These are phyloP conservation scores for Ptychadena robeensis DNA, from an alignment of 2,797 vertebrate species.

Conservation along the genomic window DNA sequence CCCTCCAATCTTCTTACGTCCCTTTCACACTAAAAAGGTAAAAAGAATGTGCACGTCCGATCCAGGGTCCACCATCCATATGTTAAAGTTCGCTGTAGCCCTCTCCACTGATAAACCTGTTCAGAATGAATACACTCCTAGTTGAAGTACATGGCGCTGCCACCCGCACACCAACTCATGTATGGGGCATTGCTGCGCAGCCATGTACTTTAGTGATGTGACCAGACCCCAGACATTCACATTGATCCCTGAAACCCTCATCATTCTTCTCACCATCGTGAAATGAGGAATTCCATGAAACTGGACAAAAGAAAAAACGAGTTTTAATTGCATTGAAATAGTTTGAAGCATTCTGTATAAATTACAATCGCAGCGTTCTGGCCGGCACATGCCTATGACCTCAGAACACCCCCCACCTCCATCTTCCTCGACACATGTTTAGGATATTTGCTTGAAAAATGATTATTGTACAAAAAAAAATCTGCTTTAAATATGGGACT, in stretches of 20 bases:
- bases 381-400: background rate
- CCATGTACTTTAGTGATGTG: too few species aligned
- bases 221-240: background rate
- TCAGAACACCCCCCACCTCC: background rate
- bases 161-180: too few species aligned
- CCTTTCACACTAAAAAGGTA: too few species aligned
- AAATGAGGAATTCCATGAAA: background rate
- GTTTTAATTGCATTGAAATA: background rate
- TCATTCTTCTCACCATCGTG: background rate
- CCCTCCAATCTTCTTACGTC: too few species aligned
- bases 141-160: too few species aligned
- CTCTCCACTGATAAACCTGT: too few species aligned
- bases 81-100: too few species aligned
- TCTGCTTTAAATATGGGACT: background rate
- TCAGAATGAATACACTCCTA: too few species aligned
- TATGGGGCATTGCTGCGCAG: too few species aligned
- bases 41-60: too few species aligned
- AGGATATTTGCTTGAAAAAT: conserved; percentile 24
- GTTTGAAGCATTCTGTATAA: background rate
- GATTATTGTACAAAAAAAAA: background rate
- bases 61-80: too few species aligned
- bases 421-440: conserved; percentile 6
- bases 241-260: background rate
- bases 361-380: background rate
- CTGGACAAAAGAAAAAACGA: background rate